Base-by-base conservation (phyloP, 92 coral and sea anemone species). In the Paramuricea clavata region DNA sequence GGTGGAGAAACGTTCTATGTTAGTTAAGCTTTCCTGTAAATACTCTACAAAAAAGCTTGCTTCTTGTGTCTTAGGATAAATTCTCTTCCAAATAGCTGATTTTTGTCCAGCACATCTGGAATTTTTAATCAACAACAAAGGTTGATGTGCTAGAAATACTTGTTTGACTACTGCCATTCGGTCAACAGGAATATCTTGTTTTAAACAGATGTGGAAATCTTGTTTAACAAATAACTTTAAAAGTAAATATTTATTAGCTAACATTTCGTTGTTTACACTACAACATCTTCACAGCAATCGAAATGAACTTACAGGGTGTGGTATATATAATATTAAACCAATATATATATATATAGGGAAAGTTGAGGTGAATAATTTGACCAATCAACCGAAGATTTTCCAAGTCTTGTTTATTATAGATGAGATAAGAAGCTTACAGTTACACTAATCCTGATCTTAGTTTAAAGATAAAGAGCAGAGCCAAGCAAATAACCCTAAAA, bases 31-130 rank as follows among this genome's bases (percentile, higher is more conserved):
- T 42, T 86, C 86, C 12, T 86, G 60, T 43, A 77, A 72, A 49
- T 25, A 86, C 16, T 76, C 69, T 27, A 86, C 85, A 47, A 77
- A 57, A 33, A 86, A 86, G 75, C 85, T 70, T 86, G 89, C 56
- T 86, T 86, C 62, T 83, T 86, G 36, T 86, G 89, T 27, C 85
- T 34, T 39, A 87, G 87, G 41, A n/a, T n/a, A n/a, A 87, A 34
- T 78, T 87, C 90, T 80, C 78, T 87, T 56, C 69, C 67, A 54
- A 87, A 87, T 52, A 87, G 49, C 54, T 87, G 90, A 84, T 80
- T 59, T 47, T 87, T 87, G 71, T 87, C 81, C 23, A 82, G 61
- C 25, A 81, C 62, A 5, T 69, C 61, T 50, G 81, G 75, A 60
- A 47, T 49, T 12, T 86, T 47, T 87, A 72, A 57, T 81, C 59